Evolutionary conservation across 2,113 vertebrate genomes (phyloP).

Genomic region (Leptobrachium ailaonicum): DNA sequence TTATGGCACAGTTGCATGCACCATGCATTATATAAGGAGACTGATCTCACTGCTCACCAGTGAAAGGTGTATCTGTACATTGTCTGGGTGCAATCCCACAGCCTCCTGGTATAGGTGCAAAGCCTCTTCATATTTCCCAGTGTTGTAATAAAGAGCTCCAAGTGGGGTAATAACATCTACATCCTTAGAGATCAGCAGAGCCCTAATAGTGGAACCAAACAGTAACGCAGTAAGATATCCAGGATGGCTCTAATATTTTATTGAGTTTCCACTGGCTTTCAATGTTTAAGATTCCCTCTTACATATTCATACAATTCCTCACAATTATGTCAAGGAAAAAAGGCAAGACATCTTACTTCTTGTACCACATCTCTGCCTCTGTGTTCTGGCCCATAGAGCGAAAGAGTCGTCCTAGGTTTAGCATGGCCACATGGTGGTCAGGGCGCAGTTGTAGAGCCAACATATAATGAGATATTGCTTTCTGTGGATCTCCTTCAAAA

Average conservation of each 20-base stretch:
- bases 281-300: too few relatives aligned
- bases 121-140: conserved; percentile 83
- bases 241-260: background rate
- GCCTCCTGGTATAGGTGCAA: conserved; percentile 87
- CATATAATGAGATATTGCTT: conserved; percentile 83
- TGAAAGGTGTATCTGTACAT: conserved; percentile 82
- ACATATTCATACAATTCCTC: too few relatives aligned
- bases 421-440: conserved; percentile 90
- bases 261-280: too few relatives aligned
- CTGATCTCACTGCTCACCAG: conserved; percentile 72
- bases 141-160: conserved; percentile 96
- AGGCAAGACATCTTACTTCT: conserved; percentile 68
- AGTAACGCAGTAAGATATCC: background rate
- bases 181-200: conserved; percentile 80
- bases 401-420: conserved; percentile 91
- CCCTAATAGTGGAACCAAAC: conserved; percentile 63
- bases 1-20: background rate
- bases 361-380: conserved; percentile 90
- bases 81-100: conserved; percentile 74
- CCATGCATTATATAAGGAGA: too few relatives aligned
- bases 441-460: conserved; percentile 87
- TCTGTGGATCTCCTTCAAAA: conserved; percentile 74
- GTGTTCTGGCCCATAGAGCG: conserved; percentile 85
- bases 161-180: conserved; percentile 86
- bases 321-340: too few relatives aligned